Evolutionary conservation across 1,140 invertebrate genomes (phyloP).

Genomic region (Paramacrobiotus metropolitanus): DNA sequence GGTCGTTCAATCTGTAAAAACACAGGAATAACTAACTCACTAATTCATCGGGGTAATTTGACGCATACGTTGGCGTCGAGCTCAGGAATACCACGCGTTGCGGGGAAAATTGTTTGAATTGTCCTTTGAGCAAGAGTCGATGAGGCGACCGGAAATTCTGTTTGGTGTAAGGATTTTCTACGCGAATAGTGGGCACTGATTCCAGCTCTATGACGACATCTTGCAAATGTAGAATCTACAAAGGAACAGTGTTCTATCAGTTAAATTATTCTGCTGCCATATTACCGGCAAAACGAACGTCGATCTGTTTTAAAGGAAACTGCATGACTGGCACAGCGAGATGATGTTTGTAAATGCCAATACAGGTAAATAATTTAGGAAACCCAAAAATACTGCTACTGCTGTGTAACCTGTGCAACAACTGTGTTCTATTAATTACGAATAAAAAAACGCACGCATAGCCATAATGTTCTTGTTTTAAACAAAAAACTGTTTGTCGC

Average conservation of each 20-base stretch:
- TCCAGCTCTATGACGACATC: neutral
- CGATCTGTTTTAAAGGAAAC: no score
- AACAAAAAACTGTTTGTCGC: no score
- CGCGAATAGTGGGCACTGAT: neutral
- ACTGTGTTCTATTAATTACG: neutral
- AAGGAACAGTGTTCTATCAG: no score
- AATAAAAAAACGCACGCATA: no score
- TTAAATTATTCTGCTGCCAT: no score
- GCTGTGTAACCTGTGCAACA: neutral
- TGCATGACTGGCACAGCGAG: no score
- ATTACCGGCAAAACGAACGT: no score
- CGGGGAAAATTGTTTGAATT: neutral
- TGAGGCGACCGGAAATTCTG: neutral
- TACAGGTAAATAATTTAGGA: no score
- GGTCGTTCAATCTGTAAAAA: neutral
- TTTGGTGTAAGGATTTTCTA: neutral
- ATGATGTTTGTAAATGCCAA: no score
- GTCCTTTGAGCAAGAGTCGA: neutral
- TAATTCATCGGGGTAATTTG: neutral
- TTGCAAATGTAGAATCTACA: neutral
- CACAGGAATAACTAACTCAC: neutral
- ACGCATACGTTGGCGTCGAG: constrained; percentile 2
- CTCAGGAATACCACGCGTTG: neutral
- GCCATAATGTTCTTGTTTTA: no score
- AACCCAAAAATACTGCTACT: neutral